phyloP scores from a whole-genome alignment of 2,113 vertebrate species.

The Vulpes vulpes region DNA sequence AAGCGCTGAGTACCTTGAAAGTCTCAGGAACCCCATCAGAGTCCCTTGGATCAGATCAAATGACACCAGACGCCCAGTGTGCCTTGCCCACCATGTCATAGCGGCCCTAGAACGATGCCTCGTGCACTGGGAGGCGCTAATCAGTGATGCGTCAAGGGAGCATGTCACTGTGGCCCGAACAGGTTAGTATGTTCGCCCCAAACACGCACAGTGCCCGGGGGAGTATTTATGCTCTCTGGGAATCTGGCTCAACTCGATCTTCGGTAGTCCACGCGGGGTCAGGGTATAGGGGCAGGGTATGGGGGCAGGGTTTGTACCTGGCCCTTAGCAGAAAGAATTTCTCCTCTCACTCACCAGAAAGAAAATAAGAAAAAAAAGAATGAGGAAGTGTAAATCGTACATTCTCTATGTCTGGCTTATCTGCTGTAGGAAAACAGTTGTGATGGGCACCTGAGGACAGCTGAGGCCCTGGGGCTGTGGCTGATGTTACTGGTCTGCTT shows the following conservation, averaged over 20 bases:
- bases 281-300: background rate
- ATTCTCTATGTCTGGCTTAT: background rate
- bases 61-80: background rate
- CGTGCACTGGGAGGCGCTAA: fast-evolving
- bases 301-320: background rate
- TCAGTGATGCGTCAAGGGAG: background rate
- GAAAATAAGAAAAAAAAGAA: background rate
- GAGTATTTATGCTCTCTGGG: background rate
- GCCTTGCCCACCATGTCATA: background rate
- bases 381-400: background rate
- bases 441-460: background rate
- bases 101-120: background rate
- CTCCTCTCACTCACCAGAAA: background rate
- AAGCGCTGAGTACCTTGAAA: background rate
- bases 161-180: background rate
- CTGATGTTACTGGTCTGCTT: background rate
- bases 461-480: background rate
- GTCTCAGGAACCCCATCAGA: background rate
- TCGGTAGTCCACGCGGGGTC: background rate
- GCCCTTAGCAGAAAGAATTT: background rate
- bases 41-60: background rate
- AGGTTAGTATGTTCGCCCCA: background rate
- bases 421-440: background rate
- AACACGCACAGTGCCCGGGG: background rate
- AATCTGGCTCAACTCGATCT: background rate